Evolutionary conservation across 2,113 vertebrate genomes (phyloP), one percentile per base, ranked within the genome.

Genomic region (Gopherus flavomarginatus): DNA sequence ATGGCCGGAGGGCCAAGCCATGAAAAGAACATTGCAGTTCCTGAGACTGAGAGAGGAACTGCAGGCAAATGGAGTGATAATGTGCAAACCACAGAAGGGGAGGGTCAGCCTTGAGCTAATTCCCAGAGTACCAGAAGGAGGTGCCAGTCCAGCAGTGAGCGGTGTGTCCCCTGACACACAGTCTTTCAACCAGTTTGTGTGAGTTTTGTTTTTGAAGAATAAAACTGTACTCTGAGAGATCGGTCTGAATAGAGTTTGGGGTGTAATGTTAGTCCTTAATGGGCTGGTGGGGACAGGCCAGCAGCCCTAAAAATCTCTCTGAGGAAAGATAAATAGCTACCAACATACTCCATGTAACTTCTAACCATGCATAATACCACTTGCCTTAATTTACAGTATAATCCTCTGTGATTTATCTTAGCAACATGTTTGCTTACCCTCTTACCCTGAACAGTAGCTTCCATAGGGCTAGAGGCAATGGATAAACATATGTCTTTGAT

Each of bases 291-390:
- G 35, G 35, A n/a, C 35, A 38, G 17, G 35, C 31, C 16, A 35
- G 62, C 8, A 14, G 29, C 35, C 16, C 35, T 47, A 80, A 80
- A 44, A 44, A 80, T 80, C 42, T 80, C 27, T 53, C 92, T 65
- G 31, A 88, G 95, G 86, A 95, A 95, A 90, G 94, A 27, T n/a
- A 29, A 81, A 92, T 89, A 72, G 9, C 47, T 47, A 91, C 42
- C 56, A 90, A 89, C 87, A 83, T 86, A 27, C 47, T 52, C 49
- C 49, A 81, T 2, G 1, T 80, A 81, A 85, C 86, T 90, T 93
- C 65, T 78, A 83, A 78, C 35, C 96, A 35, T 79, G 19, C 65
- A 5, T 94, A 62, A 79, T 77, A 86, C n/a, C 84, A 72, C 6
- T 21, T 84, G 83, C 50, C 59, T 27, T 90, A 35, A 86, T 88